Evolutionary conservation across 1,140 invertebrate genomes (phyloP), one percentile per base, ranked within the genome.

Genomic region (Hyposmocoma kahamanoa): DNA sequence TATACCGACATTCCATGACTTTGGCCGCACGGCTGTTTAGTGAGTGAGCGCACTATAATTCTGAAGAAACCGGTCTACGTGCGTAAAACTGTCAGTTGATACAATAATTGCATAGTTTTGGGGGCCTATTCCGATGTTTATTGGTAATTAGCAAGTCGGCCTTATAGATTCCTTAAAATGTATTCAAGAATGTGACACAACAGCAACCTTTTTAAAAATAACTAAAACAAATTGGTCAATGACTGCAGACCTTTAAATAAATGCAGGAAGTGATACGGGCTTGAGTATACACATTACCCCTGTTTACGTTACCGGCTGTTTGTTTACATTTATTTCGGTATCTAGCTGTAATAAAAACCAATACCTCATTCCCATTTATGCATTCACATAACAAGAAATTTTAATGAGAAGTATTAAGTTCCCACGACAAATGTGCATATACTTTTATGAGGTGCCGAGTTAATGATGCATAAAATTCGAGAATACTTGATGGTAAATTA

Each of bases 241-340:
- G 60, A 68, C 62, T 62, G 57, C 32, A 34, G 59, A 53, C 53
- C 60, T 63, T 66, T 66, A 72, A 62, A 68, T 54, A 51, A 59
- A 65, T 66, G 53, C 53, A 72, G 66, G 63, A 72, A 69, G 60
- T 58, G 62, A 63, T 62, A 66, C 47, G 24, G 59, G 50, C 49
- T 28, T 26, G 39, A 48, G n/a, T 50, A 38, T 26, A 42, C 24
- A 52, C 50, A 47, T 52, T 52, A 59, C 48, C 47, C 41, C 13
- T 61, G 63, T 66, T 66, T 62, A 62, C 53, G 22, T 62, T 56
- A 53, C 32, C 30, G 11, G 30, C 24, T 15, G 22, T 47, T 13
- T 68, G 59, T 62, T 55, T 53, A 60, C 47, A 49, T 57, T 52
- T 57, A 26, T 55, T 46, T 56, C 49, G 36, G 47, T 56, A 19